Evolutionary conservation across 1,140 invertebrate species (phyloP), one percentile per base, ranked within the genome.

Genomic region (Planococcus citri): DNA sequence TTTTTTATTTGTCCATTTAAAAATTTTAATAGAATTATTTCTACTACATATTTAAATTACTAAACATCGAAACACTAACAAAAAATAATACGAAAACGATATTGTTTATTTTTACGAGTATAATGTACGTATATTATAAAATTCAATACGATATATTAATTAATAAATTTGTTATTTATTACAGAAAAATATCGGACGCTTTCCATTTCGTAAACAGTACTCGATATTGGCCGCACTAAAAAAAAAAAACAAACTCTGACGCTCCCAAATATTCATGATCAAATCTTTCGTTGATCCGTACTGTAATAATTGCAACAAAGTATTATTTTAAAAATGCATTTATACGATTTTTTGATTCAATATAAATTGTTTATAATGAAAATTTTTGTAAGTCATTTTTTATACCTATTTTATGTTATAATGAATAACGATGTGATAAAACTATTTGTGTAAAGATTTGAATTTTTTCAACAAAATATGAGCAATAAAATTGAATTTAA

Each of bases 261-360:
- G 41, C 10, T 51, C 41, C 29, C 41, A 51, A 9, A 9, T 33
- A 51, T 17, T 3, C 41, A 51, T 51, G 41, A 51, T 51, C 41
- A 51, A 51, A 51, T 51, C 4, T 51, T 51, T 20, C 17, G 17
- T 51, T 51, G 41, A 51, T 51, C 41, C 41, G 41, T 51, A 51
- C 25, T 64, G 21, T 64, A 64, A 24, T 64, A 27, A 25, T 64
- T 64, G 25, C 60, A 64, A 64, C 60, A 64, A 64, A 64, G 60
- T 64, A 64, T 64, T 64, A 64, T 64, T 64, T 64, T 64, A 64
- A 64, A 24, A 64, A 64, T 27, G 60, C 60, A 64, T 64, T 64
- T 64, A 64, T 64, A 64, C 21, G 21, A 25, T 64, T 64, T 64
- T 64, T 64, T 24, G 25, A 25, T 64, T 64, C 60, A 64, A 64